A percentile compares a stretch with the other conserved stretches of the same genome.
These are phyloP conservation scores for Hydraecia micacea DNA, from an alignment of 2,888 invertebrate genomes.

Conservation along the genomic window DNA sequence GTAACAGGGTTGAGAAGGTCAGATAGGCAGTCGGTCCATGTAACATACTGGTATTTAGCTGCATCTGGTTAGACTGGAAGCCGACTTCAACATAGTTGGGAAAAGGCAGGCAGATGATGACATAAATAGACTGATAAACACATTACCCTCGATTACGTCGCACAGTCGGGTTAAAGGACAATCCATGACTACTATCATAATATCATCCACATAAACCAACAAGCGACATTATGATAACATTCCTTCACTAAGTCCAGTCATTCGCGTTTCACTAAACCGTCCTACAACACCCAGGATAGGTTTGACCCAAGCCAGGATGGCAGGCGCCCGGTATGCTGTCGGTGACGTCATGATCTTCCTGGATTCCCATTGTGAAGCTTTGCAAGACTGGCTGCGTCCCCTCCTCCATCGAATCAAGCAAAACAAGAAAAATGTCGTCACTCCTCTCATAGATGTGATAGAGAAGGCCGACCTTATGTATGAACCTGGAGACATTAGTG, in stretches of 20 bases:
- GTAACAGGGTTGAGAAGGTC: neutral
- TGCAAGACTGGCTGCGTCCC: conserved; percentile 95
- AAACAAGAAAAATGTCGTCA: conserved; percentile 94
- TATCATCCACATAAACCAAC: neutral
- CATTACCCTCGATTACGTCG: neutral
- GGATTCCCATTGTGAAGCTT: conserved; percentile 97
- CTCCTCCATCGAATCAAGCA: conserved; percentile 94
- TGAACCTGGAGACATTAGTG: conserved; percentile 62
- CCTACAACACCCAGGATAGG: conserved; percentile 76
- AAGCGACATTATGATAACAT: neutral
- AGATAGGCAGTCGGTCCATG: neutral
- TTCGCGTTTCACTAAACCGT: conserved; percentile 42
- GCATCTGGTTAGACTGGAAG: neutral
- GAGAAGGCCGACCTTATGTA: conserved; percentile 91
- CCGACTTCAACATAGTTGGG: neutral
- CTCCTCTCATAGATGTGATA: conserved; percentile 98
- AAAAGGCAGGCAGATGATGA: neutral
- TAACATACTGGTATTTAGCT: too few species aligned
- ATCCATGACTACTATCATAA: neutral
- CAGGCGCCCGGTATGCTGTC: conserved; percentile 91
- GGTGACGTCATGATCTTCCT: conserved; percentile 93
- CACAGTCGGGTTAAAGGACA: neutral
- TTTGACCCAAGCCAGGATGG: conserved; percentile 93
- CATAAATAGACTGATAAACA: neutral
- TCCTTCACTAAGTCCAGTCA: neutral